Evolutionary conservation across 23 tunicate genomes (phyloP).

Genomic region (Corella eumyota): DNA sequence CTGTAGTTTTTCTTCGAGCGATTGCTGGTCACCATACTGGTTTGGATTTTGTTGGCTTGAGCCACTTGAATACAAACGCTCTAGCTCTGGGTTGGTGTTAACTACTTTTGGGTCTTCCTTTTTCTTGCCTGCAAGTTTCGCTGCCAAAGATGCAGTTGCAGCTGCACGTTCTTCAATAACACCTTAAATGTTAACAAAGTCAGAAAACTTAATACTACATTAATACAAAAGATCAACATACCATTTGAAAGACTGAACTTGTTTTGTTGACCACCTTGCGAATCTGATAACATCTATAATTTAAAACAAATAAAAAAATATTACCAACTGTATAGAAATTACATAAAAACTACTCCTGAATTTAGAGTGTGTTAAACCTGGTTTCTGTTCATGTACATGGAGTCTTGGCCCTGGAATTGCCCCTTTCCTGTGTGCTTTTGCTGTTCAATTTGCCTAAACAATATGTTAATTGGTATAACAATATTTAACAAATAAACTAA

Average conservation of each 20-base stretch:
- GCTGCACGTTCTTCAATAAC: slow-evolving; percentile 29
- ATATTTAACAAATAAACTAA: too few relatives aligned
- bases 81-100: too few relatives aligned
- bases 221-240: too few relatives aligned
- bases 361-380: background rate
- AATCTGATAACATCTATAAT: too few relatives aligned
- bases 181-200: slow-evolving; percentile 24
- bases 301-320: too few relatives aligned
- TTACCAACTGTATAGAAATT: too few relatives aligned
- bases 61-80: background rate
- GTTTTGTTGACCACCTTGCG: too few relatives aligned
- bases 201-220: too few relatives aligned
- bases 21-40: background rate
- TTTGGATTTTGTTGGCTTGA: background rate
- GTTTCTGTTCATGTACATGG: background rate
- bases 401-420: background rate
- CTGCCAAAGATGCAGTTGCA: slow-evolving; percentile 72
- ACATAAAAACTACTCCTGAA: background rate
- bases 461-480: too few relatives aligned
- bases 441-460: slow-evolving; percentile 54
- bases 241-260: too few relatives aligned
- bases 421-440: slow-evolving; percentile 27
- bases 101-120: too few relatives aligned
- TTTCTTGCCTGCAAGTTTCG: slow-evolving; percentile 27
- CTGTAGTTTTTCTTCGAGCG: slow-evolving; percentile 7